Evolutionary conservation across 2,888 invertebrate genomes (phyloP), one percentile per base, ranked within the genome.

Genomic region (Gastrophysa polygoni): DNA sequence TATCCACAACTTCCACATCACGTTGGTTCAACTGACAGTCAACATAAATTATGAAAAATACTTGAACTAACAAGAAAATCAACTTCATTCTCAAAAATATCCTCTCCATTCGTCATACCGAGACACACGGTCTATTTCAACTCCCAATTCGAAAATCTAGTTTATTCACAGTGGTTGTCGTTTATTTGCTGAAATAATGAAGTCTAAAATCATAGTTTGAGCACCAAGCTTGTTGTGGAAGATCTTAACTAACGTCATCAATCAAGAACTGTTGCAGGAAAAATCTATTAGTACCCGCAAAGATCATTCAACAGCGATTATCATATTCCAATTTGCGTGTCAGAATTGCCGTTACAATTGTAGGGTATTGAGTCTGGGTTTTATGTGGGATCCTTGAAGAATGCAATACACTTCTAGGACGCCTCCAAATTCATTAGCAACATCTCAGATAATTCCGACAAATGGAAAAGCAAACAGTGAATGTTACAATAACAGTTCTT

Each of bases 1-100:
- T 16, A 6, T 47, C 29, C 17, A 82, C 49, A 60, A 59, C 59
- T 64, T 67, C 62, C 47, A 60, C 14, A 17, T 49, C 50, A 54
- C 46, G 11, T n/a, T 32, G 57, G 7, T 18, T 51, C 62, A 57
- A 52, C 21, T 60, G 44, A 62, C 8, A 32, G 10, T 6, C 29
- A 8, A 10, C 29, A 10, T 4, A 7, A 38, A n/a, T 1, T 14
- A 38, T 14, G 14, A 38, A 38, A 38, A 38, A 10, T 38, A 14
- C 38, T 14, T 38, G 6, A 38, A 38, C 5, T 2, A 32, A 38
- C 38, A 3, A 38, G 14, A 38, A 38, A 38, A 38, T 38, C n/a
- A 14, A 14, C 38, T 38, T 38, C 38, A 38, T 38, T 38, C n/a
- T 38, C n/a, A n/a, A 38, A 14, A 10, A n/a, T n/a, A n/a, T 14